Evolutionary conservation across 2,797 vertebrate genomes (phyloP).

Genomic region (Jordanella pulchra): DNA sequence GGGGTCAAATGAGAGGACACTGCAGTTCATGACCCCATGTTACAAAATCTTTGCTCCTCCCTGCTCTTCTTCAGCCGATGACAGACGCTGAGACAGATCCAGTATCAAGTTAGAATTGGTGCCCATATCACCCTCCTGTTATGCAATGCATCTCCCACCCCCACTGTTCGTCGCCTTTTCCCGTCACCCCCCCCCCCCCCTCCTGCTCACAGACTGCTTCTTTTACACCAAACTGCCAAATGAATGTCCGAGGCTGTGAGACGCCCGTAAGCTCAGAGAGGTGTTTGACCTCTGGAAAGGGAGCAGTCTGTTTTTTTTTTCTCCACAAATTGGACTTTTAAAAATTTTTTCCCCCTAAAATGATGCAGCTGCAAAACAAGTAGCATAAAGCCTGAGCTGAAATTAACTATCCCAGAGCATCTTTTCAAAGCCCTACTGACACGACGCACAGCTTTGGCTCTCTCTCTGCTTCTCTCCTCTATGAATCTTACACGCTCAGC

Average conservation of each 20-base stretch:
- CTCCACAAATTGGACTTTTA: too few relatives aligned
- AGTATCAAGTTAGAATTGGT: slow-evolving; percentile 31
- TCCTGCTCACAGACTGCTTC: slow-evolving; percentile 13
- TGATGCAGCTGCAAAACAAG: slow-evolving; percentile 46
- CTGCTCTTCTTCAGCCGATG: slow-evolving; percentile 15
- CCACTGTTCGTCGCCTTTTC: slow-evolving; percentile 14
- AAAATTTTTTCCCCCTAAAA: slow-evolving; percentile 1
- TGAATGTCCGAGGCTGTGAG: slow-evolving; percentile 43
- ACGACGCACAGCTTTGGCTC: slow-evolving; percentile 31
- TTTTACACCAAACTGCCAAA: slow-evolving; percentile 63
- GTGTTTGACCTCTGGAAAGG: neutral
- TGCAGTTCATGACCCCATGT: neutral
- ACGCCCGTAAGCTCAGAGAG: slow-evolving; percentile 8
- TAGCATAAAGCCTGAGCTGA: slow-evolving; percentile 30
- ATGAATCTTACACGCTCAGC: slow-evolving; percentile 52
- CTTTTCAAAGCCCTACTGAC: slow-evolving; percentile 28
- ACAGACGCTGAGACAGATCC: slow-evolving; percentile 27
- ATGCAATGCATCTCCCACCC: slow-evolving; percentile 39
- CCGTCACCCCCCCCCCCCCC: neutral
- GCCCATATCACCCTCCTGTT: slow-evolving; percentile 48
- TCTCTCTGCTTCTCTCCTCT: slow-evolving; percentile 43
- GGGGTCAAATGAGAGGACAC: neutral
- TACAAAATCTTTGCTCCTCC: slow-evolving; percentile 9
- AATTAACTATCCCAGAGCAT: slow-evolving; percentile 43
- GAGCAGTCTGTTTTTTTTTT: neutral